A percentile compares a stretch with the other conserved stretches of the same genome.
Conservation (phyloP, 37 sponge, comb jelly and placozoan species). For the Agelas oroides region DNA sequence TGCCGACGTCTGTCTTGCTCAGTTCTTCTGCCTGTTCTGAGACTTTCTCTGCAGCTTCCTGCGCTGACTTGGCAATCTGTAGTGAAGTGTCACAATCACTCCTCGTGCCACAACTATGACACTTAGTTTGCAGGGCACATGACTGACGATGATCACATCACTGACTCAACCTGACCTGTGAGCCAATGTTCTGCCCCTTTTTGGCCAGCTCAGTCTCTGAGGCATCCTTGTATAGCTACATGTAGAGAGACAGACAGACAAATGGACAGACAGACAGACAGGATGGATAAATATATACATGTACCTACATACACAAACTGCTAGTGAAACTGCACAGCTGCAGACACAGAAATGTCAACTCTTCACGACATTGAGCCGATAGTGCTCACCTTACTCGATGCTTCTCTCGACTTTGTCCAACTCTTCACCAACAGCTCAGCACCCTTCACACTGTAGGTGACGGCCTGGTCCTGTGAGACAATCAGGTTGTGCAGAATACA, state of each 20-base stretch:
- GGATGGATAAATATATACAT: not conserved
- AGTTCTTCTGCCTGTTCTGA: constrained; percentile 46
- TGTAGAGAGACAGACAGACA: not conserved
- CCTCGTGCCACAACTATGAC: not conserved
- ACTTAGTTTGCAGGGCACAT: not conserved
- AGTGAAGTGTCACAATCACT: not conserved
- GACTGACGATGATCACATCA: not conserved
- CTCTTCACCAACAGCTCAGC: constrained; percentile 6
- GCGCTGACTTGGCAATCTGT: constrained; percentile 43
- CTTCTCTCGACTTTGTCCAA: constrained; percentile 16
- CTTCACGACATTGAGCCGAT: too few species aligned
- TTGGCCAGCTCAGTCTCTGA: constrained; percentile 60
- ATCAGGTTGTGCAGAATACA: too few species aligned
- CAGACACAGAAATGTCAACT: not conserved
- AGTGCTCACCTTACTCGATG: constrained; percentile 18
- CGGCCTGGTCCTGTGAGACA: not conserved
- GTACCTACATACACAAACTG: not conserved
- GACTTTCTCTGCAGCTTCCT: constrained; percentile 69
- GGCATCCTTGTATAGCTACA: constrained; percentile 44
- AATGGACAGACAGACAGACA: not conserved
- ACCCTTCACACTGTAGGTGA: not conserved
- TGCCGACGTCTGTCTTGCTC: constrained; percentile 64
- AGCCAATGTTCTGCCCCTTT: constrained; percentile 43
- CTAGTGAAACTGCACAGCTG: not conserved
- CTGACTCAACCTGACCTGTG: constrained; percentile 37